Conservation (phyloP, 2,888 invertebrate genomes). For the Salpingus planirostris region DNA sequence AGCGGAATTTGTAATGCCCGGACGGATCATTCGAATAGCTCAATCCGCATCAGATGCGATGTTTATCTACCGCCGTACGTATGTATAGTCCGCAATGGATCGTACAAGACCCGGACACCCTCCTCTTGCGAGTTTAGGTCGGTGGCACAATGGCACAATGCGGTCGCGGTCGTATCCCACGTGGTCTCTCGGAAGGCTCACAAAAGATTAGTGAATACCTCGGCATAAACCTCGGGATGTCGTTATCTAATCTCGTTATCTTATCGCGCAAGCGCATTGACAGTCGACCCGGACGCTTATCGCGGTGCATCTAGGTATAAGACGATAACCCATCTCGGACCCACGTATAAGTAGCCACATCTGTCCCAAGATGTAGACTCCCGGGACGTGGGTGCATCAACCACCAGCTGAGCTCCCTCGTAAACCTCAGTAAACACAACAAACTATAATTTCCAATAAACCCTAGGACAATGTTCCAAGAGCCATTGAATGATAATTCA, state of each 20-base stretch:
- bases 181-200: constrained; percentile 20
- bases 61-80: no score
- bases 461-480: no score
- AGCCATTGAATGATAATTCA: no score
- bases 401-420: no score
- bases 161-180: constrained; percentile 22
- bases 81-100: constrained; percentile 21
- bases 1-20: constrained; percentile 23
- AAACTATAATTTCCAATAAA: no score
- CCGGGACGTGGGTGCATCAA: no score
- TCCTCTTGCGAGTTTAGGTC: constrained; percentile 11
- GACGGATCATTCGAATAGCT: constrained; percentile 29
- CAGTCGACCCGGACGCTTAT: constrained; percentile 26
- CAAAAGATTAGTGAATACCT: constrained; percentile 35
- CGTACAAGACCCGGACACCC: constrained; percentile 20
- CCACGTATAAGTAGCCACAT: constrained; percentile 27
- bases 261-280: constrained; percentile 36
- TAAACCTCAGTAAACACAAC: no score
- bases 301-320: constrained; percentile 21
- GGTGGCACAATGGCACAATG: constrained; percentile 18
- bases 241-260: constrained; percentile 34
- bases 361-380: constrained; percentile 22
- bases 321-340: constrained; percentile 28
- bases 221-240: constrained; percentile 28
- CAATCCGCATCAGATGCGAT: constrained; percentile 24